phyloP scores from a whole-genome alignment of 2,797 vertebrate species.

The Triplophysa bombifrons region DNA sequence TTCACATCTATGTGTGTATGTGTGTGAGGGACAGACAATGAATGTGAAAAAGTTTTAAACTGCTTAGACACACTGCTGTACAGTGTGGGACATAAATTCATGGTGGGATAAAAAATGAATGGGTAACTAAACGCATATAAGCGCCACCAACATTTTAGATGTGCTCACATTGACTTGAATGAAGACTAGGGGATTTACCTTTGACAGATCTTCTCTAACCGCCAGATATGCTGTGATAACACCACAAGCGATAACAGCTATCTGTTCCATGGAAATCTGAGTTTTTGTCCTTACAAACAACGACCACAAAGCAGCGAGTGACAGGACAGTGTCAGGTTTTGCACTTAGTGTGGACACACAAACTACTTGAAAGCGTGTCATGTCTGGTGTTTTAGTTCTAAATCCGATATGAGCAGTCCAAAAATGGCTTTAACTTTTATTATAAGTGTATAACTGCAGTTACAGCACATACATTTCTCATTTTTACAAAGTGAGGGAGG shows the following conservation, averaged over 20 bases:
- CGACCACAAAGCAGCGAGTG: background rate
- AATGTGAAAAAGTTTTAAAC: slow-evolving; percentile 14
- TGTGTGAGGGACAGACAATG: slow-evolving; percentile 1
- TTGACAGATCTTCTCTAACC: background rate
- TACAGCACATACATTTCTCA: background rate
- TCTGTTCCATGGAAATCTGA: background rate
- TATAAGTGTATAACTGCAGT: background rate
- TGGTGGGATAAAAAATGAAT: slow-evolving; percentile 31
- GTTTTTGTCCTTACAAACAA: background rate
- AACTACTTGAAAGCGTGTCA: background rate
- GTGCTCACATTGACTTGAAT: background rate
- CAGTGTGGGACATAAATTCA: slow-evolving; percentile 26
- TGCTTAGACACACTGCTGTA: background rate
- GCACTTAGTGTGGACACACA: background rate
- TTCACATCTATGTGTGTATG: slow-evolving; percentile 1
- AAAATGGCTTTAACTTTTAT: too few species aligned
- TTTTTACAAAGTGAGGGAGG: background rate
- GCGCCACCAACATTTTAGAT: slow-evolving; percentile 5
- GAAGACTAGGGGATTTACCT: background rate
- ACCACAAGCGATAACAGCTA: too few species aligned
- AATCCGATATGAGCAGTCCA: too few species aligned
- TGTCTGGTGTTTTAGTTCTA: too few species aligned
- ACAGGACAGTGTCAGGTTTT: background rate
- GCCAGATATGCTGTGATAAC: background rate
- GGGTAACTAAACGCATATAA: slow-evolving; percentile 1